phyloP scores from a whole-genome alignment of 2,888 invertebrate genomes.

The Rambutsinella grinnellia region DNA sequence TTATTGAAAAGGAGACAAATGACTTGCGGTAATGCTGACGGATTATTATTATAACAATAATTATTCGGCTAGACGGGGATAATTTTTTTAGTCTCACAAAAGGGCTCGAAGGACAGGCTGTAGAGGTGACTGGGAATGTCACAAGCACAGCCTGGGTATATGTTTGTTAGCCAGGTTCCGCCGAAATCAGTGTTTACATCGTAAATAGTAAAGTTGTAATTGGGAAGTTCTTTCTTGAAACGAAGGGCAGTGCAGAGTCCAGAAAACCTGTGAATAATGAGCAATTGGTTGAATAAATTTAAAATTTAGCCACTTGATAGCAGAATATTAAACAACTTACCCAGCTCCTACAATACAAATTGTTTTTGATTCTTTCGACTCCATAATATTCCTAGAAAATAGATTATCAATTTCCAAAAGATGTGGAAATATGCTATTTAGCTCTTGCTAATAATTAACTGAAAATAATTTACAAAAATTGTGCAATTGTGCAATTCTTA shows the following conservation, averaged over 20 bases:
- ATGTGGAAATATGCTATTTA: too few species aligned
- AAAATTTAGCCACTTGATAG: background rate
- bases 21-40: background rate
- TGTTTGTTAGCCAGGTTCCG: constrained; percentile 51
- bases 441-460: background rate
- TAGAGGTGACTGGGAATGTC: constrained; percentile 57
- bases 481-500: background rate
- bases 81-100: constrained; percentile 18
- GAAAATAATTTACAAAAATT: background rate
- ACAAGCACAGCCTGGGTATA: constrained; percentile 49
- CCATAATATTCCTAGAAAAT: too few species aligned
- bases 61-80: constrained; percentile 5
- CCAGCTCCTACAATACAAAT: constrained; percentile 49
- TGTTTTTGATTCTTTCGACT: constrained; percentile 3
- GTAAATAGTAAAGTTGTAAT: constrained; percentile 28
- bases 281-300: background rate
- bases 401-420: too few species aligned
- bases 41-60: constrained; percentile 1
- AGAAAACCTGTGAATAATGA: constrained; percentile 38
- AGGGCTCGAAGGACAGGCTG: constrained; percentile 49
- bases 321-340: constrained; percentile 11
- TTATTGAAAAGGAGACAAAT: background rate
- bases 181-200: constrained; percentile 47
- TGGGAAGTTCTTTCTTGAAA: background rate
- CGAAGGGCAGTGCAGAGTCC: constrained; percentile 38